Percentiles rank a stretch among this genome's conserved stretches.
Conservation (phyloP, 1,140 invertebrate genomes). For the Dreissena polymorpha region DNA sequence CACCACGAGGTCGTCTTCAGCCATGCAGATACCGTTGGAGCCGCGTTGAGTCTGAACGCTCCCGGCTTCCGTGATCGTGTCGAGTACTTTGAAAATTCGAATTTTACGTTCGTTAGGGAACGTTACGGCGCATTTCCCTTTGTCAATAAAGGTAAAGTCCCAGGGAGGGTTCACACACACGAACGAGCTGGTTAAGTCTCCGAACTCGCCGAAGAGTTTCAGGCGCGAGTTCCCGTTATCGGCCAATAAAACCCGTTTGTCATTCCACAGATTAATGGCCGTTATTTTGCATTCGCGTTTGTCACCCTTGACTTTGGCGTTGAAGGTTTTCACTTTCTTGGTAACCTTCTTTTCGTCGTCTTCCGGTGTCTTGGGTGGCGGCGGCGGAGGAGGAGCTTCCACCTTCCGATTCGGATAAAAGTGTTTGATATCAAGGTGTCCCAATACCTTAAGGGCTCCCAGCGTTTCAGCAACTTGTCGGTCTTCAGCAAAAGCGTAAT, state of each 20-base stretch:
- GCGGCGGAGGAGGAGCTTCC: conserved; percentile 40
- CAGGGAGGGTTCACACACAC: conserved; percentile 37
- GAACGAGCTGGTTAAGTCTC: conserved; percentile 21
- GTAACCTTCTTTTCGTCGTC: conserved; percentile 48
- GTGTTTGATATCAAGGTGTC: conserved; percentile 49
- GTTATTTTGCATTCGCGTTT: conserved; percentile 49
- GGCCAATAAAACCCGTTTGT: conserved; percentile 42
- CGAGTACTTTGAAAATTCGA: conserved; percentile 36
- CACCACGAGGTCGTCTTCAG: conserved; percentile 33
- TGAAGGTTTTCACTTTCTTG: conserved; percentile 43
- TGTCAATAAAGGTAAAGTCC: conserved; percentile 54
- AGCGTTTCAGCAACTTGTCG: conserved; percentile 36
- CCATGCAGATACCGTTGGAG: conserved; percentile 40
- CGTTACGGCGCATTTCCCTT: conserved; percentile 43
- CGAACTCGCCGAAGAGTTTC: conserved; percentile 47
- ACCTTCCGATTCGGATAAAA: conserved; percentile 36
- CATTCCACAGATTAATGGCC: conserved; percentile 45
- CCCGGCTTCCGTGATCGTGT: conserved; percentile 35
- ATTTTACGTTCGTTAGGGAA: conserved; percentile 53
- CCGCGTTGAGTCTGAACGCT: conserved; percentile 20
- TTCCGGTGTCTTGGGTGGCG: conserved; percentile 26
- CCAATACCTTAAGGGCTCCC: conserved; percentile 23
- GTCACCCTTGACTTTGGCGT: conserved; percentile 47
- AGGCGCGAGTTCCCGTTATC: conserved; percentile 40
- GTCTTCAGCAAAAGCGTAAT: conserved; percentile 50